Evolutionary conservation across 92 coral and sea anemone genomes (phyloP).

Genomic region (Siderastrea radians): DNA sequence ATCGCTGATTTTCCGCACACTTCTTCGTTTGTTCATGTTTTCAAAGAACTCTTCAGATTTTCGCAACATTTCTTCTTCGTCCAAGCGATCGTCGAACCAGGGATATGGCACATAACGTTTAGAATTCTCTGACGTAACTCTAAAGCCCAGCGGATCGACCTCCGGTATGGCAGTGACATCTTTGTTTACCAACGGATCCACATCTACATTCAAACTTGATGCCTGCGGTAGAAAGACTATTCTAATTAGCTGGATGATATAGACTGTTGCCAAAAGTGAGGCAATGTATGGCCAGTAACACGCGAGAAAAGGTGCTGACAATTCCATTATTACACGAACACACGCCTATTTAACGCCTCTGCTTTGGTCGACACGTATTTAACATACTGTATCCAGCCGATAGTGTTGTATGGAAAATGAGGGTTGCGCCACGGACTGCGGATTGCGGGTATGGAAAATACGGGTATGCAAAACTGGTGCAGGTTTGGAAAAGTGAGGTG

Average conservation of each 20-base stretch:
- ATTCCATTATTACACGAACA: constrained; percentile 54
- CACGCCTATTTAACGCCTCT: too few relatives aligned
- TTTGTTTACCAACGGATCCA: constrained; percentile 69
- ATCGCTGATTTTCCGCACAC: constrained; percentile 80
- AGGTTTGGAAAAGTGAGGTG: too few relatives aligned
- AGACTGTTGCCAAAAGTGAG: constrained; percentile 57
- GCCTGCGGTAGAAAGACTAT: constrained; percentile 21
- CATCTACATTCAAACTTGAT: constrained; percentile 55
- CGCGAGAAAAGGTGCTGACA: constrained; percentile 76
- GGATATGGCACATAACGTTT: constrained; percentile 76
- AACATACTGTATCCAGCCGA: too few relatives aligned
- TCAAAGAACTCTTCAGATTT: constrained; percentile 79
- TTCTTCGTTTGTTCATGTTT: constrained; percentile 87
- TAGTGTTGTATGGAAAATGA: too few relatives aligned
- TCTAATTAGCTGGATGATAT: constrained; percentile 53
- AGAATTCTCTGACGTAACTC: constrained; percentile 34
- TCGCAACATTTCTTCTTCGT: constrained; percentile 83
- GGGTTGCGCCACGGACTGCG: too few relatives aligned
- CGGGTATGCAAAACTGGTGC: too few relatives aligned
- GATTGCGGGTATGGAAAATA: too few relatives aligned
- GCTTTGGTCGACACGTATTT: too few relatives aligned
- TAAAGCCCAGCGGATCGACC: constrained; percentile 30
- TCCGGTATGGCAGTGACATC: constrained; percentile 15
- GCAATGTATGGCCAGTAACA: constrained; percentile 85
- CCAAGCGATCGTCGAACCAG: constrained; percentile 62